A percentile compares a stretch with the other conserved stretches of the same genome.
These are phyloP conservation scores for Drosophila paulistorum DNA, from an alignment of 1,140 invertebrate species.

Conservation along the genomic window DNA sequence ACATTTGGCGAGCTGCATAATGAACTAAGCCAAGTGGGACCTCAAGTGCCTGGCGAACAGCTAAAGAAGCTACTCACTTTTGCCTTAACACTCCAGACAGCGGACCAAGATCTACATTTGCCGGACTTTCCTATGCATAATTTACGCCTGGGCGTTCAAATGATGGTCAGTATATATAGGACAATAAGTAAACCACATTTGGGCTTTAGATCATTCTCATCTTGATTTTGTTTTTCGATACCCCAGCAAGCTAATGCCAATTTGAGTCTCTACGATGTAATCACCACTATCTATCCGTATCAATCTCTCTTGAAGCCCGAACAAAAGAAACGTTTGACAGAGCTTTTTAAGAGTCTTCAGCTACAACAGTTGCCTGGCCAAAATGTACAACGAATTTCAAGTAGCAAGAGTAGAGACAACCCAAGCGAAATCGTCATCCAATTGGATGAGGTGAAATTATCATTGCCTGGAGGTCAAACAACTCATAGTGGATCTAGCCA, in stretches of 20 bases:
- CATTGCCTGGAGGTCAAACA: conserved; percentile 81
- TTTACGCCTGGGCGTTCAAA: conserved; percentile 86
- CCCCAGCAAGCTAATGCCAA: conserved; percentile 83
- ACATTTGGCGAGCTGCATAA: conserved; percentile 87
- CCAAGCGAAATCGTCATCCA: conserved; percentile 40
- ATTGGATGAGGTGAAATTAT: conserved; percentile 75
- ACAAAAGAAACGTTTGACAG: conserved; percentile 87
- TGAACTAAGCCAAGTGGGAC: conserved; percentile 84
- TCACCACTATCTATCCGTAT: conserved; percentile 93
- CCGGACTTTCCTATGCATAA: conserved; percentile 97
- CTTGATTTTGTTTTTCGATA: background rate
- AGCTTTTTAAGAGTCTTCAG: conserved; percentile 87
- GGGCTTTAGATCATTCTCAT: background rate
- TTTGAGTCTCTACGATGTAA: conserved; percentile 86
- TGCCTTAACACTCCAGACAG: conserved; percentile 89
- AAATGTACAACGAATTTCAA: conserved; percentile 45
- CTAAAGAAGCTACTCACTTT: conserved; percentile 89
- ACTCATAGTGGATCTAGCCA: conserved; percentile 41
- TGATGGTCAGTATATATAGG: conserved; percentile 87
- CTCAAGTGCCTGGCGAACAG: conserved; percentile 85
- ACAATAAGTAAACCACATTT: conserved; percentile 41
- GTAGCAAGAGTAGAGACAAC: background rate
- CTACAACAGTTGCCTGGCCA: conserved; percentile 66
- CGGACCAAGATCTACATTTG: conserved; percentile 87
- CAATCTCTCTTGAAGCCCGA: conserved; percentile 90